Evolutionary conservation across 92 coral and sea anemone genomes (phyloP), one percentile per base, ranked within the genome.

Genomic region (Porites lobata): DNA sequence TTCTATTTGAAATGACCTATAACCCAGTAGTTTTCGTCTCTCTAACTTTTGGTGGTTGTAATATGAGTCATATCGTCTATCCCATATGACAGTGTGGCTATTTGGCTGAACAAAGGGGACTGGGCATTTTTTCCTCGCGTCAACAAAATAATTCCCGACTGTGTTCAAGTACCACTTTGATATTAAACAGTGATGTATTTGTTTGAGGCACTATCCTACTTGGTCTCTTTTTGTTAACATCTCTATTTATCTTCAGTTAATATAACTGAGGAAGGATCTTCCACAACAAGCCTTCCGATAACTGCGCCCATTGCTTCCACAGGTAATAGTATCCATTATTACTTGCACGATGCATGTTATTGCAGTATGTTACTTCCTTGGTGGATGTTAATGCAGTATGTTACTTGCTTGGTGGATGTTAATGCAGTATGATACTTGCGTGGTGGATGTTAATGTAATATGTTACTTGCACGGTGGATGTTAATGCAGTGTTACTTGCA

Each of bases 231-330:
- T 17, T 57, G 9, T 52, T 26, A 32, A 69, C 14, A 6, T 17
- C 53, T 81, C 26, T 69, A 69, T 81, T 81, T 66, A 68, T 69
- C 65, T 67, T 9, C 76, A 81, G 85, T 81, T 11, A 81, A 81
- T 69, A 43, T 81, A 14, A 68, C 65, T 5, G 85, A 68, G 12
- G 85, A 51, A 50, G 26, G 58, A 13, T 24, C 72, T 50, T 62
- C 72, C 4, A 14, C 85, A 5, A 50, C 74, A n/a, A 50, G 66
- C 61, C 47, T 18, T 56, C 84, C 84, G 10, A 20, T 21, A 1
- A 17, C 32, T 43, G 50, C 74, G 68, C 6, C 81, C 43, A 81
- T 53, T 63, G 51, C 76, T 24, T 81, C 85, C 9, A 26, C 85
- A 81, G 85, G 85, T 81, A 81, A 80, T 65, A 3, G 59, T 29